These are phyloP conservation scores for Pipistrellus pipistrellus DNA, from an alignment of 2,797 vertebrate genomes.

Conservation along the genomic window DNA sequence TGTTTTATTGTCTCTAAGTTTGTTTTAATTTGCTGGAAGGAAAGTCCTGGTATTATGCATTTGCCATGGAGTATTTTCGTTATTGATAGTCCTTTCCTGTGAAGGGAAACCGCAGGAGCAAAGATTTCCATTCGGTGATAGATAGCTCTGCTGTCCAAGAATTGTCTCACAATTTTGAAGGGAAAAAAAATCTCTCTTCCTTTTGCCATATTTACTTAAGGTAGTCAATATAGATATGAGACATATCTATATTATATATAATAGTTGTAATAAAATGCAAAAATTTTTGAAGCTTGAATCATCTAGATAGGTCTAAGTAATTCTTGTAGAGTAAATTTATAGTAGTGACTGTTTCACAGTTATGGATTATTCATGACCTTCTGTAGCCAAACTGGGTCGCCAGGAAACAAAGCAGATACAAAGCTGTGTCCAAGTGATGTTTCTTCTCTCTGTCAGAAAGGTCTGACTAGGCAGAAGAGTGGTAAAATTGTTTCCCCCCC, in stretches of 20 bases:
- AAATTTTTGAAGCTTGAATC: neutral
- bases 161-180: neutral
- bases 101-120: constrained; percentile 2
- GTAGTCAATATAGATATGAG: neutral
- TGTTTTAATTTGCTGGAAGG: constrained; percentile 45
- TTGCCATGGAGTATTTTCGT: constrained; percentile 43
- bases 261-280: neutral
- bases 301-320: neutral
- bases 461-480: neutral
- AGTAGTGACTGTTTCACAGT: neutral
- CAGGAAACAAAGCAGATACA: neutral
- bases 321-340: neutral
- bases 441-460: neutral
- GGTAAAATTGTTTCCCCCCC: neutral
- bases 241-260: neutral
- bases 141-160: neutral
- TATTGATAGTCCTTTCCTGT: constrained; percentile 25
- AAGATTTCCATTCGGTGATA: constrained; percentile 42
- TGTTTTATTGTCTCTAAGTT: neutral
- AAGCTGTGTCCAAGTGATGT: neutral
- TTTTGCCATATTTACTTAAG: constrained; percentile 8
- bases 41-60: neutral
- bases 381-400: neutral
- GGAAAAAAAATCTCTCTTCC: neutral
- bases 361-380: constrained; percentile 32